Evolutionary conservation across 1,140 invertebrate species (phyloP).

Genomic region (Diachasma alloeum): DNA sequence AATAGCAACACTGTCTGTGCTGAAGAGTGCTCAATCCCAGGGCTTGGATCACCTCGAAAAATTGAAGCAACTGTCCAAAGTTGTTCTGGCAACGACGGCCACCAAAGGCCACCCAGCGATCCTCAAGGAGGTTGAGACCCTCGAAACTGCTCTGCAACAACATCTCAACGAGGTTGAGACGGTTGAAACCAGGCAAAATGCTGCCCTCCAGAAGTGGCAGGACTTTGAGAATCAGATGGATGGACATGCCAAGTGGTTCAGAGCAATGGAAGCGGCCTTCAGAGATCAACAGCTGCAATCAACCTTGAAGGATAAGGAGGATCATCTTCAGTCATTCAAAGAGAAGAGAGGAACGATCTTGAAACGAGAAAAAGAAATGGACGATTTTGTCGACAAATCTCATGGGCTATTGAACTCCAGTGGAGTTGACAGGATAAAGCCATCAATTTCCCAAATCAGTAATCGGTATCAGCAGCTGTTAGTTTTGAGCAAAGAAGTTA

Average conservation of each 20-base stretch:
- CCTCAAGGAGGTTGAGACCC: conserved; percentile 76
- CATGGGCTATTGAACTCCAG: conserved; percentile 85
- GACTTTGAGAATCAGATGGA: conserved; percentile 86
- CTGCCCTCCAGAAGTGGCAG: conserved; percentile 83
- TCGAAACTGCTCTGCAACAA: conserved; percentile 73
- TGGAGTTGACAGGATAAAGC: conserved; percentile 86
- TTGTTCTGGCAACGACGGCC: conserved; percentile 84
- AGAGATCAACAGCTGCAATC: conserved; percentile 85
- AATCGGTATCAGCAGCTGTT: conserved; percentile 86
- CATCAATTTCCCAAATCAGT: conserved; percentile 87
- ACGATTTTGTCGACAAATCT: conserved; percentile 89
- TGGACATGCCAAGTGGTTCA: conserved; percentile 84
- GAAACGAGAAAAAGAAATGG: conserved; percentile 82
- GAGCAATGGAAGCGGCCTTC: conserved; percentile 82
- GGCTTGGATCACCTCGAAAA: conserved; percentile 77
- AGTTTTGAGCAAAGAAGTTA: conserved; percentile 85
- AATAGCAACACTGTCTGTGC: conserved; percentile 72
- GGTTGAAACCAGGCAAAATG: conserved; percentile 75
- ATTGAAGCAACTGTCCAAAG: conserved; percentile 72
- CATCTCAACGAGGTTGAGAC: conserved; percentile 73
- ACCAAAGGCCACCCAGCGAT: conserved; percentile 78
- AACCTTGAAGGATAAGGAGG: conserved; percentile 82
- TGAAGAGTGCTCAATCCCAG: conserved; percentile 75
- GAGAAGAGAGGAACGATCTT: conserved; percentile 78
- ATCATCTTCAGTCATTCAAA: conserved; percentile 76